phyloP scores from a whole-genome alignment of 2,797 vertebrate genomes.

The Sebastes kiyomatsui region DNA sequence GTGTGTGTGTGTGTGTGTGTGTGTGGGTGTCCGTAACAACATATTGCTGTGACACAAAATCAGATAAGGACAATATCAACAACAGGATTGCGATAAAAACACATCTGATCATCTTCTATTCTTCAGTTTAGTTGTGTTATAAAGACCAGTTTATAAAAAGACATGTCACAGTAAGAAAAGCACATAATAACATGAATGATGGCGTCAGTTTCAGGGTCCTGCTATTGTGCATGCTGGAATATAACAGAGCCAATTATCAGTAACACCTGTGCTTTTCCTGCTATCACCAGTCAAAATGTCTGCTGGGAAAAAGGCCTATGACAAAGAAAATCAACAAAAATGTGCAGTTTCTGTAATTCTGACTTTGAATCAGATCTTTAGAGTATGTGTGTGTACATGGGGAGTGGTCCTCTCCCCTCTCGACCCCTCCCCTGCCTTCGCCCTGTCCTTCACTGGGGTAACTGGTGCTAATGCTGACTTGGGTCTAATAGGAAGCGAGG shows the following conservation, averaged over 20 bases:
- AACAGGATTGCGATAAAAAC: neutral
- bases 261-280: too few relatives aligned
- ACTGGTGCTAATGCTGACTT: slow-evolving; percentile 80
- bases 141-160: too few relatives aligned
- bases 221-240: neutral
- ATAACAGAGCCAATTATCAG: neutral
- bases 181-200: neutral
- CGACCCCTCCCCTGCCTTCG: slow-evolving; percentile 49
- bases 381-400: neutral
- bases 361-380: slow-evolving; percentile 7
- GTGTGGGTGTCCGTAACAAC: neutral
- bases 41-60: neutral
- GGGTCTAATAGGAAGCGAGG: slow-evolving; percentile 75
- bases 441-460: slow-evolving; percentile 83
- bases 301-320: neutral
- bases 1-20: too few relatives aligned
- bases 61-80: neutral
- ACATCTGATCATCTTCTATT: neutral
- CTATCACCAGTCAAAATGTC: neutral
- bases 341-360: neutral
- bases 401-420: slow-evolving; percentile 22
- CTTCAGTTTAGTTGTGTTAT: neutral
- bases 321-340: neutral
- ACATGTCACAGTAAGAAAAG: neutral
- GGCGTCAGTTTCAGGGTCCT: neutral